Percentiles rank a stretch among this genome's conserved stretches.
Evolutionary conservation across 2,888 invertebrate species (phyloP).

Genomic region (Leptarthrus brevirostris): DNA sequence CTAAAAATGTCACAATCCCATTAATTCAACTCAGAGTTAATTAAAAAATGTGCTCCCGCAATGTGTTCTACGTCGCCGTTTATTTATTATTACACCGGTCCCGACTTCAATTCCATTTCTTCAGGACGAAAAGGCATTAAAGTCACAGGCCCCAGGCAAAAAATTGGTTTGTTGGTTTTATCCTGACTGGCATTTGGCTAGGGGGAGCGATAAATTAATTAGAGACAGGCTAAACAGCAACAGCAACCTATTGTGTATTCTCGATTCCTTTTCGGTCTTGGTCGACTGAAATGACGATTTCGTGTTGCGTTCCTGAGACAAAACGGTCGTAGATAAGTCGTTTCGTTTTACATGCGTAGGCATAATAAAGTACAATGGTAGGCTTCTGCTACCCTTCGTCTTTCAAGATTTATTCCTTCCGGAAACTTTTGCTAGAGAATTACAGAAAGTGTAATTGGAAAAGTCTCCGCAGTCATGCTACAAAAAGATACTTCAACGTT

Average conservation of each 20-base stretch:
- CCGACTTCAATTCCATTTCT: not conserved
- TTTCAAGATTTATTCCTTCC: conserved; percentile 6
- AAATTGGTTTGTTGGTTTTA: conserved; percentile 34
- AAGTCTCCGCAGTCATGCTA: not conserved
- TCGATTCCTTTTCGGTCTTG: conserved; percentile 32
- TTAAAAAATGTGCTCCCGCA: conserved; percentile 55
- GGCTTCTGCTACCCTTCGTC: conserved; percentile 4
- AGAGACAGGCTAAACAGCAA: conserved; percentile 50
- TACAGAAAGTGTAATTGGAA: conserved; percentile 27
- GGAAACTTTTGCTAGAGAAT: conserved; percentile 30
- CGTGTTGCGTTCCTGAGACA: not conserved
- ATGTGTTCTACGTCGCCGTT: conserved; percentile 53
- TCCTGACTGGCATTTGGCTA: conserved; percentile 9
- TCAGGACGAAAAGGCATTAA: conserved; percentile 27
- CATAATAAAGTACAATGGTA: not conserved
- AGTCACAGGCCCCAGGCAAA: conserved; percentile 23
- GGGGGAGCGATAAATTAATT: conserved; percentile 53
- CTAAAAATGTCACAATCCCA: conserved; percentile 54
- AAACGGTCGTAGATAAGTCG: not conserved
- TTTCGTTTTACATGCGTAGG: conserved; percentile 2
- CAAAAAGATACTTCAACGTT: not conserved
- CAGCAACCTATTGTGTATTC: conserved; percentile 48
- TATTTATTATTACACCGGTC: conserved; percentile 52
- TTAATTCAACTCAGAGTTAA: conserved; percentile 54
- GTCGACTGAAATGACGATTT: conserved; percentile 33